Evolutionary conservation across 2,113 vertebrate genomes (phyloP).

Genomic region (Carlito syrichta): DNA sequence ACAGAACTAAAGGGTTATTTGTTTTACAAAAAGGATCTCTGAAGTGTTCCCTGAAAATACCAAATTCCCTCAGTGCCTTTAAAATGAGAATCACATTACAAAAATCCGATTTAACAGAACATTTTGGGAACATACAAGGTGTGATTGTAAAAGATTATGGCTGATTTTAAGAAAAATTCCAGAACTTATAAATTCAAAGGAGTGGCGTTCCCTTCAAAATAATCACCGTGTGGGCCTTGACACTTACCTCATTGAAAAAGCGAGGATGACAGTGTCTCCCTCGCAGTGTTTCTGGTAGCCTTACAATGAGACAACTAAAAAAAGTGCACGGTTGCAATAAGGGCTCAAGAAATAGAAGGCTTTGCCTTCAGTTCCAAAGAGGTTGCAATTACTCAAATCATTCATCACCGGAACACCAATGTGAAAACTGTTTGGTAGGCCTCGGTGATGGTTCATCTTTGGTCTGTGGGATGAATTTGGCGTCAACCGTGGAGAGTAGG

Average conservation of each 20-base stretch:
- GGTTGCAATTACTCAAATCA: not conserved
- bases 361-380: not conserved
- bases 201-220: constrained; percentile 6
- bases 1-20: constrained; percentile 45
- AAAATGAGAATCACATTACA: constrained; percentile 53
- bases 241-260: constrained; percentile 16
- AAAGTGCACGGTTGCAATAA: not conserved
- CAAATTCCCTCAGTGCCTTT: constrained; percentile 45
- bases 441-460: not conserved
- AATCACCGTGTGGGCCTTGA: not conserved
- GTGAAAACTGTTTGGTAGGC: not conserved
- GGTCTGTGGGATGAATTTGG: not conserved
- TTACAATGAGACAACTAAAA: not conserved
- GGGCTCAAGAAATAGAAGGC: not conserved
- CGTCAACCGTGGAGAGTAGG: not conserved
- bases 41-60: constrained; percentile 48
- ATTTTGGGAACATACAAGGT: constrained; percentile 42
- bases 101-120: constrained; percentile 59
- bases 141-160: constrained; percentile 60
- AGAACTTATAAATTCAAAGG: constrained; percentile 44
- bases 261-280: not conserved
- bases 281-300: not conserved
- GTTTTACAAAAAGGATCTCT: constrained; percentile 57
- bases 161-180: constrained; percentile 52
- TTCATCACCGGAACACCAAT: not conserved